Percentiles rank a stretch among this genome's conserved stretches.
phyloP scores from a whole-genome alignment of 2,888 invertebrate species.

The Tipula helvola region DNA sequence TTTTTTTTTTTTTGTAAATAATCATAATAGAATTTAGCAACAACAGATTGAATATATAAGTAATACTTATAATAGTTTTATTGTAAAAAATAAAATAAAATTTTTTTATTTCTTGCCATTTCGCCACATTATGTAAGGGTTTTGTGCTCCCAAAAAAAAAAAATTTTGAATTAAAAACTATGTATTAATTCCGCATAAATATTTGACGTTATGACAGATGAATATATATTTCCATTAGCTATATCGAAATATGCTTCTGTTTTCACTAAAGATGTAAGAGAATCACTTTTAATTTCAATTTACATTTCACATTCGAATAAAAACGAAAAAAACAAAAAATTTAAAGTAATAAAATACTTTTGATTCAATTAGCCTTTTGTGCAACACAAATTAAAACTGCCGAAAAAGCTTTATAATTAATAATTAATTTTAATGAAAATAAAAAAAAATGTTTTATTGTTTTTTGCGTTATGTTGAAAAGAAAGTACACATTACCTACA shows the following conservation, averaged over 20 bases:
- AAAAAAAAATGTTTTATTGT: not conserved
- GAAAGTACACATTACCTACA: not conserved
- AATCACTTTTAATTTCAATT: not conserved
- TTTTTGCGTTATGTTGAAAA: not conserved
- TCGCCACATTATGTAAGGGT: not conserved
- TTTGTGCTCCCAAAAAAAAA: not conserved
- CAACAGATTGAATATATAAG: not conserved
- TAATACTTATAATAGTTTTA: not conserved
- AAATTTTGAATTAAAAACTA: not conserved
- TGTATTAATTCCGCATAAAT: not conserved
- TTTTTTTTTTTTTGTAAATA: not conserved
- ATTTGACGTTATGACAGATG: not conserved
- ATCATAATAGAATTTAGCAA: not conserved
- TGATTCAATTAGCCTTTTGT: not conserved
- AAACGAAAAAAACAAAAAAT: not conserved
- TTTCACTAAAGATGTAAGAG: not conserved
- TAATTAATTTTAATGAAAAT: not conserved
- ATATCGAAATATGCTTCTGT: not conserved
- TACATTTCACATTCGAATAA: not conserved
- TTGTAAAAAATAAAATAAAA: not conserved
- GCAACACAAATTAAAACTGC: not conserved
- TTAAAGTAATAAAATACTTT: not conserved
- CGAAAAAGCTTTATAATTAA: not conserved
- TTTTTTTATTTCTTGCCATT: not conserved
- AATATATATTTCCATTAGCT: no score